Base-by-base conservation (phyloP, 2,113 vertebrate species). In the Scophthalmus maximus region DNA sequence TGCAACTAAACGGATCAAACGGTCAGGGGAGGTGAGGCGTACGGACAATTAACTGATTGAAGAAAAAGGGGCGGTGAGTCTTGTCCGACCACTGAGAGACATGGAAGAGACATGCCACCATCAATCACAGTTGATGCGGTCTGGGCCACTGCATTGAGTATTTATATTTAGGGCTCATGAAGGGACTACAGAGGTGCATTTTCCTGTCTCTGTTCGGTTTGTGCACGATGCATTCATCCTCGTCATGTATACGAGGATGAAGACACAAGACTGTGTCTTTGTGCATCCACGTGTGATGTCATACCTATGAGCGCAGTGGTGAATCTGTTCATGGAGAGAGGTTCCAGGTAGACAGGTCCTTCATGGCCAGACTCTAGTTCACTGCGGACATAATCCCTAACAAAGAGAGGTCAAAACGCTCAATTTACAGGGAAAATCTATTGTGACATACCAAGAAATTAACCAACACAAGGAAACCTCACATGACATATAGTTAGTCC, bases 251-350 rank as follows among this genome's bases (percentile, higher is more conserved):
- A 46, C 14, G n/a, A n/a, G n/a, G n/a, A 32, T 49, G 1, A 44
- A 20, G 10, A 1, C n/a, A 30, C 10, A 27, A 3, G 6, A n/a
- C n/a, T 25, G 15, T 44, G 23, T 27, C 2, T 27, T 44, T 4
- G 11, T 62, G 53, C 8, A 30, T 34, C 49, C 2, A 20, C 57
- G n/a, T 65, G 58, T 66, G 40, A 78, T 29, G 51, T 40, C 92
- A 92, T 94, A 99, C 98, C 96, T 78, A 99, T 94, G 82, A 99
- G 94, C 56, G 98, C 98, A 55, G 96, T 97, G 86, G 96, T 97
- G 90, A 99, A 99, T 73, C 97, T 94, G 91, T 99, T 98, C 95
- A 97, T 96, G 12, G 97, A 98, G 7, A 99, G 95, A 59, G 97
- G 96, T 79, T 99, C 97, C 91, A 97, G 91, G 78, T 99, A 97